Evolutionary conservation across 2,888 invertebrate species (phyloP).

Genomic region (Pharmacophagus antenor): DNA sequence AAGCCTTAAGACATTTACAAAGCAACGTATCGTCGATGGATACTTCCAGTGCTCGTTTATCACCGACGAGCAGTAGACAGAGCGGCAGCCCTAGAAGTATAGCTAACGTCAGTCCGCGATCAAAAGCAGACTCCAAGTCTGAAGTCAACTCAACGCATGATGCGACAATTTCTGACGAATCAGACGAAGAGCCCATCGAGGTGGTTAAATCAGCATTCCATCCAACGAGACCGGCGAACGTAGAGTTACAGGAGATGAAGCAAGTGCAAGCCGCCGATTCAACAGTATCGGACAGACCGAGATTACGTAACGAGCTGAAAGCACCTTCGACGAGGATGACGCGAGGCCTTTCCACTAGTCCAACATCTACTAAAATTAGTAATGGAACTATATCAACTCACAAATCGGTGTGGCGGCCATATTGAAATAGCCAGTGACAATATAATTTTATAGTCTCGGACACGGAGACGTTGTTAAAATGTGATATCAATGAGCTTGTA

Average conservation of each 20-base stretch:
- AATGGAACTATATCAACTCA: conserved; percentile 78
- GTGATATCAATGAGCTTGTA: conserved; percentile 81
- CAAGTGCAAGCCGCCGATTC: conserved; percentile 82
- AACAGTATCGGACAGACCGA: conserved; percentile 76
- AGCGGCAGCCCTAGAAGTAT: conserved; percentile 77
- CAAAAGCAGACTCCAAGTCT: conserved; percentile 79
- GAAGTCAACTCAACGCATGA: conserved; percentile 84
- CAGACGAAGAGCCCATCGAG: conserved; percentile 87
- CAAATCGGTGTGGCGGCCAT: conserved; percentile 88
- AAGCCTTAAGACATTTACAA: conserved; percentile 73
- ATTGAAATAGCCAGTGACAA: conserved; percentile 70
- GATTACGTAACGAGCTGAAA: conserved; percentile 79
- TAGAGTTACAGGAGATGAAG: conserved; percentile 78
- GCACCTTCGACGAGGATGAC: conserved; percentile 80
- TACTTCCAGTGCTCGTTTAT: conserved; percentile 72
- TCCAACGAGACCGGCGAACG: conserved; percentile 82
- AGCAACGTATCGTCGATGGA: conserved; percentile 72
- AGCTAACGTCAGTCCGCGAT: conserved; percentile 67
- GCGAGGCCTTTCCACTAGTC: conserved; percentile 65
- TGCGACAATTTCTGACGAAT: conserved; percentile 82
- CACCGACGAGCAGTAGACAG: conserved; percentile 79
- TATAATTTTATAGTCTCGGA: conserved; percentile 41
- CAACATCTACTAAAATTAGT: conserved; percentile 81
- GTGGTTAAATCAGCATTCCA: conserved; percentile 89
- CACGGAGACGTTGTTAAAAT: conserved; percentile 60